Evolutionary conservation across 2,113 vertebrate genomes (phyloP).

Genomic region (Meleagris gallopavo): DNA sequence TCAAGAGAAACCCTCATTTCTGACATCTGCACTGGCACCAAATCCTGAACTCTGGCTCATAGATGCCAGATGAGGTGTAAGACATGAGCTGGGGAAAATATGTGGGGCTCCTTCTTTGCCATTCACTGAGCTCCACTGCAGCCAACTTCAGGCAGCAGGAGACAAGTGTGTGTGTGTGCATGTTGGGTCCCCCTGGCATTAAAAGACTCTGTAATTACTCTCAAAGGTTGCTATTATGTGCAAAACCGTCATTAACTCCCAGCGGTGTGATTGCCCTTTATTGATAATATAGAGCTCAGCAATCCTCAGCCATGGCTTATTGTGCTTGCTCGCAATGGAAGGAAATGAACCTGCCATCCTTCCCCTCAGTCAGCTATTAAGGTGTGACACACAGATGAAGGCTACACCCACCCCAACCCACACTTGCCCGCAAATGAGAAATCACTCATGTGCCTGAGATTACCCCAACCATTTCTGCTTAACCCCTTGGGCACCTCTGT

Average conservation of each 20-base stretch:
- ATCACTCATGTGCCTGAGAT: not conserved
- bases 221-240: constrained; percentile 30
- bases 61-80: not conserved
- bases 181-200: not conserved
- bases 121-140: rapidly evolving
- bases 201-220: constrained; percentile 18
- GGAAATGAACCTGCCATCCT: not conserved
- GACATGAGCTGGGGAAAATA: not conserved
- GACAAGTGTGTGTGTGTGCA: rapidly evolving
- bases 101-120: not conserved
- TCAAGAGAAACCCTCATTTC: not conserved
- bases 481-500: not conserved
- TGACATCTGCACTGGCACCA: not conserved
- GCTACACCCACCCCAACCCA: not conserved
- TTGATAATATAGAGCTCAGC: constrained; percentile 30
- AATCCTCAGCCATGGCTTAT: not conserved
- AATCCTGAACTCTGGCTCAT: not conserved
- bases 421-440: not conserved
- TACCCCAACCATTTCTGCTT: not conserved
- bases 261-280: constrained; percentile 33
- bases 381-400: not conserved
- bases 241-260: constrained; percentile 49
- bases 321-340: not conserved
- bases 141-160: not conserved
- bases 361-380: not conserved